Base-by-base conservation (phyloP, 1,140 invertebrate genomes). In the Andricus grossulariae region DNA sequence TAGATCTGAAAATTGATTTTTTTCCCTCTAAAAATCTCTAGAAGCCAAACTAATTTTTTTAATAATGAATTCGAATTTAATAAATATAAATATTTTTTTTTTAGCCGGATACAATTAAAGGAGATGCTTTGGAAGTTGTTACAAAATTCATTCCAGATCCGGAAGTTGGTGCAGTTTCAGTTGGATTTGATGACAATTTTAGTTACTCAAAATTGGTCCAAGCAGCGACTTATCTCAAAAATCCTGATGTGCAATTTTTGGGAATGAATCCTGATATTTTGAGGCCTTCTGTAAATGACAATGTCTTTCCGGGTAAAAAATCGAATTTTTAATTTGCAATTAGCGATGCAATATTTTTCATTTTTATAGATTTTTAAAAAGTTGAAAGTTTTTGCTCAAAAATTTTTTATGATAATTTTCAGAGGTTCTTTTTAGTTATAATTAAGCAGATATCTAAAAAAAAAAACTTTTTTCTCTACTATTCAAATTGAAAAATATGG, bases 151-250 rank as follows among this genome's bases (percentile, higher is more conserved):
- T 94, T 39, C 89, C 95, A 15, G 96, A 97, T 84, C 92, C 94
- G 6, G 94, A 98, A 82, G 95, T 99, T 72, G 95, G 94, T n/a
- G 97, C 97, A 49, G 98, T 99, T 0, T 92, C 98, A 10, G 96
- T 98, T 60, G 97, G 97, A 45, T 98, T 98, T 91, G 98, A 99
- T 93, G 93, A 95, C 60, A 94, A 98, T 90, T 94, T 99, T 76
- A 98, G 95, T 86, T 98, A 96, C 87, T 93, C 94, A 0, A 99
- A 99, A 92, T 93, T 99, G 78, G 92, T 97, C 82, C 97, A 97
- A 92, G 98, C 97, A 13, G 95, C 96, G 0, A 94, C 94, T 57
- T 99, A 99, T 89, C 91, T 98, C 11, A 93, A 93, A 50, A 92
- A 96, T 90, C 94, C 95, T 1, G 93, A 95, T 18, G 95, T 95